Evolutionary conservation across 2,797 vertebrate genomes (phyloP), one percentile per base, ranked within the genome.

Genomic region (Cirrhinus molitorella): DNA sequence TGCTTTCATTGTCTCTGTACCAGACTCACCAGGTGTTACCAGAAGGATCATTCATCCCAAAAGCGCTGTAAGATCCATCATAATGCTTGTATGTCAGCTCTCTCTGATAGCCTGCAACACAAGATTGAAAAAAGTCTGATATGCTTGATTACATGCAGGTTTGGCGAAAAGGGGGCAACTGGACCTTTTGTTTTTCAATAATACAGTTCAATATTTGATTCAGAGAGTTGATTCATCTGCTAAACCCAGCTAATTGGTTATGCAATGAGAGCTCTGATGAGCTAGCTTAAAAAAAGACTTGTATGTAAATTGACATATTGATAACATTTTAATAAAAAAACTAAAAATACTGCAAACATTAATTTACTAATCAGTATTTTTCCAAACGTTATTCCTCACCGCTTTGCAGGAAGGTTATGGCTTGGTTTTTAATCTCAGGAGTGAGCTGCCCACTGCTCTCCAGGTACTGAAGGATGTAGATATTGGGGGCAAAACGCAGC

Each of bases 61-160:
- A 98, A 12, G 96, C 96, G 9, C 97, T 98, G 9, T 97, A 99
- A 40, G 97, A 97, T 5, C 97, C 97, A 8, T 98, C 96, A 0
- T 19, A 1, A 13, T 96, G 97, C 75, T 96, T 97, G 91, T 96
- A 98, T n/a, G 83, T 95, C 83, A 98, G 89, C 79, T 98, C 94
- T 73, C 94, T 93, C 91, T 97, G 96, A 88, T 97, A 97, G 2
- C 97, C 97, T 99, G 37, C 45, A 80, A 79, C 66, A 89, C 2
- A 80, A 73, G 13, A 37, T n/a, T 37, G 9, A 14, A 55, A 3
- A 55, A 10, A 53, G 19, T 9, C 19, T 53, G 21, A 55, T 21
- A 21, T n/a, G 3, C 9, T 55, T 55, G 10, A 10, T 9, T 55
- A 55, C 3, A 8, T 51, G 49, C 17, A 19, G 49, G 49, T 51